Percentiles rank a stretch among this genome's conserved stretches.
Evolutionary conservation across 2,113 vertebrate genomes (phyloP).

Genomic region (Monopterus albus): DNA sequence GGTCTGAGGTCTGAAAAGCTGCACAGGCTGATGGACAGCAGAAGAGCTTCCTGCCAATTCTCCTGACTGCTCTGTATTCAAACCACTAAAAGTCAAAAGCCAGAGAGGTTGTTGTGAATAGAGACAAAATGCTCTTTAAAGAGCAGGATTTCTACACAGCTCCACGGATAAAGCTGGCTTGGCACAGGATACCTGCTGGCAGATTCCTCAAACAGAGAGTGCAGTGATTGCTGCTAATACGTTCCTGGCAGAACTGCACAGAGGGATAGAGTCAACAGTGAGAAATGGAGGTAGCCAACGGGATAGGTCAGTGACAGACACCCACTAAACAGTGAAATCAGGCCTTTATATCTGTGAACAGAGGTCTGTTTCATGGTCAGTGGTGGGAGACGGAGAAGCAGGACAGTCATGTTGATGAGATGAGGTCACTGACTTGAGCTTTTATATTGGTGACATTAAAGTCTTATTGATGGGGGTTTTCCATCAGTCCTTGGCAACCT

Average conservation of each 20-base stretch:
- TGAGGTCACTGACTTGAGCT: slow-evolving; percentile 59
- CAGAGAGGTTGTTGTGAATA: slow-evolving; percentile 62
- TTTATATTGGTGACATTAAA: slow-evolving; percentile 52
- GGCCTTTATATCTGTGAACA: slow-evolving; percentile 58
- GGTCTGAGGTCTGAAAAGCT: slow-evolving; percentile 66
- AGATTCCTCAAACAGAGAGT: slow-evolving; percentile 67
- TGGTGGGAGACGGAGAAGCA: slow-evolving; percentile 28
- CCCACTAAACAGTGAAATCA: slow-evolving; percentile 65
- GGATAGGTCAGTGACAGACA: slow-evolving; percentile 44
- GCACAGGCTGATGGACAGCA: slow-evolving; percentile 66
- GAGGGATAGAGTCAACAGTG: slow-evolving; percentile 53
- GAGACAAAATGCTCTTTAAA: slow-evolving; percentile 73
- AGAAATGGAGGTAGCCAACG: slow-evolving; percentile 63
- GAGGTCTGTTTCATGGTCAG: slow-evolving; percentile 59
- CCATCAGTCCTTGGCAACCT: slow-evolving; percentile 30
- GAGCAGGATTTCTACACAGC: slow-evolving; percentile 61
- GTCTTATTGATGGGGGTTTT: slow-evolving; percentile 36
- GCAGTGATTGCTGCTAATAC: slow-evolving; percentile 63
- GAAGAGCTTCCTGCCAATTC: slow-evolving; percentile 63
- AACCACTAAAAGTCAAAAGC: slow-evolving; percentile 63
- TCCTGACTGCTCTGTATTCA: slow-evolving; percentile 65
- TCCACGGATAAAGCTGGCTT: slow-evolving; percentile 53
- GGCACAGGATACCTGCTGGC: slow-evolving; percentile 60
- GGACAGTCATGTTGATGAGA: slow-evolving; percentile 59
- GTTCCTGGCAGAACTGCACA: slow-evolving; percentile 53